Evolutionary conservation across 2,888 invertebrate species (phyloP).

Genomic region (Meliscaeva auricollis): DNA sequence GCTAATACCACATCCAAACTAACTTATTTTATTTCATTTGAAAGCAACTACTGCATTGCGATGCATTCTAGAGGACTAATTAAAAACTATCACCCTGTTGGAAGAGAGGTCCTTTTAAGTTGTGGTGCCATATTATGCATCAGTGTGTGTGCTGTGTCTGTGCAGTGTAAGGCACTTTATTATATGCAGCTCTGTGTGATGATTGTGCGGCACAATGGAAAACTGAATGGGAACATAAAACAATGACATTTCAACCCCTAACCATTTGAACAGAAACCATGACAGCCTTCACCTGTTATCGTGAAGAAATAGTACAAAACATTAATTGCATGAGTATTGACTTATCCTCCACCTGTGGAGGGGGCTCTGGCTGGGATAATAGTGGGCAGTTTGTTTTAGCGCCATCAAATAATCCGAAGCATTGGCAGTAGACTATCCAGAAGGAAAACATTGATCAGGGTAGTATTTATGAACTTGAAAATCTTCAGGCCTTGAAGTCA

Average conservation of each 20-base stretch:
- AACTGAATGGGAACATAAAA: background rate
- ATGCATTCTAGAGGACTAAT: constrained; percentile 64
- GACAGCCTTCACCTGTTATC: constrained; percentile 29
- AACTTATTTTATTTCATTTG: constrained; percentile 64
- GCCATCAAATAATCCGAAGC: constrained; percentile 44
- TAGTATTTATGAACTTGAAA: background rate
- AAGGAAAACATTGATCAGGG: background rate
- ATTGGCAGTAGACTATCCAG: background rate
- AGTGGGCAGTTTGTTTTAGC: constrained; percentile 57
- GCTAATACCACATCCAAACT: constrained; percentile 16
- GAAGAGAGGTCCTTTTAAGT: constrained; percentile 34
- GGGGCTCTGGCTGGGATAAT: constrained; percentile 30
- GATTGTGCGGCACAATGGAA: constrained; percentile 13
- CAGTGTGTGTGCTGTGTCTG: background rate
- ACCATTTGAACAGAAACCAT: background rate
- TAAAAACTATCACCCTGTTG: constrained; percentile 66
- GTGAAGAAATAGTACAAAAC: constrained; percentile 21
- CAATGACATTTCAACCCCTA: constrained; percentile 17
- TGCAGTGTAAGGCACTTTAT: background rate
- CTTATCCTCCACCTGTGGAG: constrained; percentile 72
- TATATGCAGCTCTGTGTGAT: background rate
- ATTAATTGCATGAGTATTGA: constrained; percentile 67
- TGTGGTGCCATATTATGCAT: constrained; percentile 32
- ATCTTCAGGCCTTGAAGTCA: no score
- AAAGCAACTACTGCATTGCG: constrained; percentile 72